A percentile compares a stretch with the other conserved stretches of the same genome.
Conservation (phyloP, 2,888 invertebrate genomes). For the Leptinotarsa juncta region DNA sequence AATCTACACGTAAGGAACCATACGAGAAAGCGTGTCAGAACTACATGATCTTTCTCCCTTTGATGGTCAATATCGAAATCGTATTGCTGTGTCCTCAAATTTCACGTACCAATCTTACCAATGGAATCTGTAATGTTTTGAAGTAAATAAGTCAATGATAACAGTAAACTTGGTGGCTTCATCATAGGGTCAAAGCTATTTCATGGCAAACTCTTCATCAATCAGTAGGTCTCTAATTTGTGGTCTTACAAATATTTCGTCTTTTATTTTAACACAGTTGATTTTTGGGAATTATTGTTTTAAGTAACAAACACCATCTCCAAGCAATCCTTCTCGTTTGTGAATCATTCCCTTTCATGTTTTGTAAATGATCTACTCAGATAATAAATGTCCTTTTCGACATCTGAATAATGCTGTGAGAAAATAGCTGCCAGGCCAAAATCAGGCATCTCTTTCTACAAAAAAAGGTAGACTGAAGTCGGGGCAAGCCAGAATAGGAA, state of each 20-base stretch:
- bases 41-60: too few relatives aligned
- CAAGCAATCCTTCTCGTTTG: constrained; percentile 38
- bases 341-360: constrained; percentile 38
- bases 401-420: background rate
- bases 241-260: too few relatives aligned
- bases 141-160: constrained; percentile 6
- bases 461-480: constrained; percentile 35
- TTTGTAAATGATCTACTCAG: constrained; percentile 38
- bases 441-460: constrained; percentile 37
- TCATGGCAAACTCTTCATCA: constrained; percentile 37
- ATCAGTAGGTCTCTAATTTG: too few relatives aligned
- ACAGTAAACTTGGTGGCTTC: constrained; percentile 38
- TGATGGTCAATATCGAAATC: too few relatives aligned
- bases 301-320: too few relatives aligned
- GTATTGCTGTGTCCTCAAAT: background rate
- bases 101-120: background rate
- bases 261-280: too few relatives aligned
- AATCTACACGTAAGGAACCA: too few relatives aligned
- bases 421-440: constrained; percentile 8
- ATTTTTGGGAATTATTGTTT: too few relatives aligned
- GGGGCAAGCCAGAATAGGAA: constrained; percentile 44
- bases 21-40: too few relatives aligned
- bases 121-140: too few relatives aligned
- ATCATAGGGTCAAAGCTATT: constrained; percentile 39
- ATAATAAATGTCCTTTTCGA: constrained; percentile 29